Conservation (phyloP, 2,113 vertebrate species). For the Bujurquina vittata region DNA sequence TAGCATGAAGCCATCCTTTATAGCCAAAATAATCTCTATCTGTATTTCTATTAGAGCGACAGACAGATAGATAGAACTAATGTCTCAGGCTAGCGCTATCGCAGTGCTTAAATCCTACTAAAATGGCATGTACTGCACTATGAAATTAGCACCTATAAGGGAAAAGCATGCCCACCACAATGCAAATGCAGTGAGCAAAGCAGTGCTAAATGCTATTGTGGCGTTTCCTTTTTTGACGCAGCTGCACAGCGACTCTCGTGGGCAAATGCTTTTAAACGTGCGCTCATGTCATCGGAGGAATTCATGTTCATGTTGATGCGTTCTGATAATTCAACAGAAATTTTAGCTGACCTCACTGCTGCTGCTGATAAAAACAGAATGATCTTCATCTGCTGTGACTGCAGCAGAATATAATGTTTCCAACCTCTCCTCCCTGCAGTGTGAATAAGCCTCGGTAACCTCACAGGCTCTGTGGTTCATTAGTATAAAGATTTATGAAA, state of each 20-base stretch:
- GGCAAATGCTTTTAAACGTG: neutral
- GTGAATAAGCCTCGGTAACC: constrained; percentile 13
- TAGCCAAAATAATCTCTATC: neutral
- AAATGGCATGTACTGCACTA: neutral
- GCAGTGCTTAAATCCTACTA: neutral
- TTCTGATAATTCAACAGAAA: neutral
- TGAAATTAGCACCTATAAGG: neutral
- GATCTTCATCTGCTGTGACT: neutral
- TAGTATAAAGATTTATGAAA: constrained; percentile 67
- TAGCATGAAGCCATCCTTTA: neutral
- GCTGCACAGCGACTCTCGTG: neutral
- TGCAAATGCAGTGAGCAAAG: too few relatives aligned
- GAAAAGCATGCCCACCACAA: neutral
- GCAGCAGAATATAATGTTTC: constrained; percentile 14
- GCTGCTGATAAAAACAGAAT: neutral
- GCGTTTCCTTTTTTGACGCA: neutral
- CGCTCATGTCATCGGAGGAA: neutral
- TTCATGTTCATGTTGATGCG: constrained; percentile 1
- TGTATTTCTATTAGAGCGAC: neutral
- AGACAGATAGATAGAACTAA: neutral
- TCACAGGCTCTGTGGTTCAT: constrained; percentile 61
- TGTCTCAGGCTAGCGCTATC: neutral
- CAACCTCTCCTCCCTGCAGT: constrained; percentile 12
- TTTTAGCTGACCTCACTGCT: neutral
- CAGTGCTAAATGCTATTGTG: neutral